phyloP scores from a whole-genome alignment of 2,797 vertebrate species.

The Channa striata region DNA sequence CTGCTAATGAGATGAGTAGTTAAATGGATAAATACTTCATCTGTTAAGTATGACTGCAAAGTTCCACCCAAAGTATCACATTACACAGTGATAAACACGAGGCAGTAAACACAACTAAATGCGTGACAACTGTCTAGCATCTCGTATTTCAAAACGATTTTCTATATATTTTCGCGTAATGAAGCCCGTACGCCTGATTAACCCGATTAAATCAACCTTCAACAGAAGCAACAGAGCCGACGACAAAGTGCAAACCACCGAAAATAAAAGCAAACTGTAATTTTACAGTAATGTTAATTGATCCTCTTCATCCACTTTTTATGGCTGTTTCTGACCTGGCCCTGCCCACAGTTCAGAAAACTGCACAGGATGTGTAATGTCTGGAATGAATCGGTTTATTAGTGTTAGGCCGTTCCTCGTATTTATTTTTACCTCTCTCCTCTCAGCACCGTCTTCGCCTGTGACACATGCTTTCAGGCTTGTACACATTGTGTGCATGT shows the following conservation, averaged over 20 bases:
- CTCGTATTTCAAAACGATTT: neutral
- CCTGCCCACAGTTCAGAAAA: neutral
- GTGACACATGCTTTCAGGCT: constrained; percentile 12
- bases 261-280: neutral
- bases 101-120: neutral
- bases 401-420: constrained; percentile 20
- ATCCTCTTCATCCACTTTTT: neutral
- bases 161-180: neutral
- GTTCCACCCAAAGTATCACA: neutral
- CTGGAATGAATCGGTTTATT: constrained; percentile 30
- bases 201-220: neutral
- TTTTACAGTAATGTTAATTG: neutral
- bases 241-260: constrained; percentile 6
- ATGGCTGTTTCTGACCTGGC: constrained; percentile 24
- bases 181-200: neutral
- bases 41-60: neutral
- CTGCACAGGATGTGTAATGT: neutral
- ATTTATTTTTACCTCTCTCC: constrained; percentile 40
- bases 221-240: neutral
- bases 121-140: neutral
- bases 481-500: constrained; percentile 37
- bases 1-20: neutral
- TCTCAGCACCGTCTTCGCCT: constrained; percentile 22
- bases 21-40: neutral
- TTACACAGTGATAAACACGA: neutral